Evolutionary conservation across 2,113 vertebrate genomes (phyloP).

Genomic region (Megalops atlanticus): DNA sequence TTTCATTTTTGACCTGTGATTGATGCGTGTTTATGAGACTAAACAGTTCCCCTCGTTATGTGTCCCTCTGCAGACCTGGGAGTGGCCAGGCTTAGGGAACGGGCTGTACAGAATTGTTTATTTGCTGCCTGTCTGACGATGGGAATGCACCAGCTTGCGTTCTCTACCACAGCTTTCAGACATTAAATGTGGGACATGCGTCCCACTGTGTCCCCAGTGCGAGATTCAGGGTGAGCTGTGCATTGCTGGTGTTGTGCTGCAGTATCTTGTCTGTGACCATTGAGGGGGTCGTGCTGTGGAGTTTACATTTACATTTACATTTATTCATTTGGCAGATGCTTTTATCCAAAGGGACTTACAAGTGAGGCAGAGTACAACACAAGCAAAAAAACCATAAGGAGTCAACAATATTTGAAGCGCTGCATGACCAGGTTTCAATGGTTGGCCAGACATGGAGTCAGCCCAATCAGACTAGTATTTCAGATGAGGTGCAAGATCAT

Average conservation of each 20-base stretch:
- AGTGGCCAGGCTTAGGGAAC: conserved; percentile 70
- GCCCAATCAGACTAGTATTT: conserved; percentile 1
- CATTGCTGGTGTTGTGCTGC: too few species aligned
- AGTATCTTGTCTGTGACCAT: too few species aligned
- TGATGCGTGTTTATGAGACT: conserved; percentile 81
- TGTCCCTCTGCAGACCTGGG: conserved; percentile 70
- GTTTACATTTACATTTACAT: too few species aligned
- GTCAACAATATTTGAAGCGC: too few species aligned
- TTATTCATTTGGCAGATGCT: too few species aligned
- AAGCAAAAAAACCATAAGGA: too few species aligned
- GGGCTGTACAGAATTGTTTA: conserved; percentile 76
- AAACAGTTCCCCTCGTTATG: conserved; percentile 81
- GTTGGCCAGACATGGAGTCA: too few species aligned
- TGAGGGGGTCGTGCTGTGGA: too few species aligned
- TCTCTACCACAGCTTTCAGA: conserved; percentile 77
- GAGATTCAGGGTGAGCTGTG: background rate
- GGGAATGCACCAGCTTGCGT: conserved; percentile 77
- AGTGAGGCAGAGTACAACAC: too few species aligned
- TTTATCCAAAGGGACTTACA: too few species aligned
- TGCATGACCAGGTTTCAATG: too few species aligned
- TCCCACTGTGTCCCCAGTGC: conserved; percentile 64
- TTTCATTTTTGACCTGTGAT: conserved; percentile 80
- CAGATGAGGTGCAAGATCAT: background rate
- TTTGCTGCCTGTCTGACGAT: conserved; percentile 82
- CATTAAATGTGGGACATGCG: conserved; percentile 72